Evolutionary conservation across 2,113 vertebrate genomes (phyloP).

Genomic region (Puma concolor): DNA sequence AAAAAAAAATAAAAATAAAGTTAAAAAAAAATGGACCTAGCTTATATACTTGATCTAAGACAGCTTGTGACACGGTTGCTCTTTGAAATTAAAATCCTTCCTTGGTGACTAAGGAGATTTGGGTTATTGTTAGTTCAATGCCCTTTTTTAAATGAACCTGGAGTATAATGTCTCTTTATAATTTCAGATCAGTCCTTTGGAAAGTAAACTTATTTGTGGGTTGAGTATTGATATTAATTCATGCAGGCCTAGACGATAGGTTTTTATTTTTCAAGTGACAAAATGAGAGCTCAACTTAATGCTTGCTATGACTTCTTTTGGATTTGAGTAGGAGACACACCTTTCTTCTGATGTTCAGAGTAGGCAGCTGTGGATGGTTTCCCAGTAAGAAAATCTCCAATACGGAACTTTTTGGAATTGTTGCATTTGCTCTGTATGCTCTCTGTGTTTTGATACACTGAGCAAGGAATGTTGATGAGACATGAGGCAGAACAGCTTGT

Average conservation of each 20-base stretch:
- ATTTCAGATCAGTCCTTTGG: slow-evolving; percentile 37
- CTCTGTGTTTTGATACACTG: slow-evolving; percentile 82
- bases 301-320: neutral
- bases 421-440: slow-evolving; percentile 82
- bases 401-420: slow-evolving; percentile 78
- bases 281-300: neutral
- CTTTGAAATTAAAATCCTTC: slow-evolving; percentile 47
- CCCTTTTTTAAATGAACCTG: neutral
- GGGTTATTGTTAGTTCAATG: neutral
- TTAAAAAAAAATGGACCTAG: neutral
- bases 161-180: neutral
- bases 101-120: neutral
- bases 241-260: neutral
- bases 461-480: slow-evolving; percentile 86
- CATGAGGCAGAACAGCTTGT: slow-evolving; percentile 90
- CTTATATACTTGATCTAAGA: neutral
- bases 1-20: too few relatives aligned
- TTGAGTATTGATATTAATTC: slow-evolving; percentile 46
- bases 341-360: slow-evolving; percentile 46
- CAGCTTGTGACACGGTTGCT: neutral
- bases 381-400: slow-evolving; percentile 62
- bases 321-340: neutral
- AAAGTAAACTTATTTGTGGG: slow-evolving; percentile 33
- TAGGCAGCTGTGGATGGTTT: slow-evolving; percentile 73
- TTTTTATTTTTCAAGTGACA: slow-evolving; percentile 51